These are phyloP conservation scores for Prochilodus magdalenae DNA, from an alignment of 2,113 vertebrate genomes.

Conservation along the genomic window DNA sequence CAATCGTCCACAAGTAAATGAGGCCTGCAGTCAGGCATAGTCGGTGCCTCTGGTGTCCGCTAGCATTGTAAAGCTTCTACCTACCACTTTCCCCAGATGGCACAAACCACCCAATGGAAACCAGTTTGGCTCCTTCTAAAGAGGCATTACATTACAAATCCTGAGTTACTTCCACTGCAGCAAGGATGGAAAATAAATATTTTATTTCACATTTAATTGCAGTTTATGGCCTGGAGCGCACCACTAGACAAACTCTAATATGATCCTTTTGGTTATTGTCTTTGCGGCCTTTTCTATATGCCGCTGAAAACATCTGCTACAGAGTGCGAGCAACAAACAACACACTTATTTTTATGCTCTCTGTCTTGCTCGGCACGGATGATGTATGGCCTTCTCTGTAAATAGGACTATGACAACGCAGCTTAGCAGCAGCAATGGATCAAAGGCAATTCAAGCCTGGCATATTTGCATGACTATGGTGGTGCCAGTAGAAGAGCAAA, in stretches of 20 bases:
- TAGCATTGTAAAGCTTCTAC: conserved; percentile 49
- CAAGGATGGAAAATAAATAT: conserved; percentile 69
- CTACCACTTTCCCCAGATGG: conserved; percentile 60
- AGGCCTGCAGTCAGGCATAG: conserved; percentile 58
- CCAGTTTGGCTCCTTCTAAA: conserved; percentile 61
- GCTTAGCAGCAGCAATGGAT: conserved; percentile 38
- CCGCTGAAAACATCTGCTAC: conserved; percentile 57
- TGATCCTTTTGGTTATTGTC: conserved; percentile 69
- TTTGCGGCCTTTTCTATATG: conserved; percentile 54
- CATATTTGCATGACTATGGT: conserved; percentile 32
- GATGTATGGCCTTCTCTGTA: conserved; percentile 28
- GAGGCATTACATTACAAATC: conserved; percentile 68
- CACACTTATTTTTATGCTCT: conserved; percentile 16
- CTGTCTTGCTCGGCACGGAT: conserved; percentile 37
- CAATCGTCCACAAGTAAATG: conserved; percentile 60
- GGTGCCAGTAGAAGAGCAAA: not conserved
- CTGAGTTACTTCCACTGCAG: conserved; percentile 66
- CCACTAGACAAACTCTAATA: conserved; percentile 71
- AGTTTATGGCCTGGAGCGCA: conserved; percentile 69
- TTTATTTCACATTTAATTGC: conserved; percentile 77
- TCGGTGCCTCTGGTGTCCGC: conserved; percentile 56
- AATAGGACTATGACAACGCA: conserved; percentile 52
- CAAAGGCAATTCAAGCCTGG: conserved; percentile 21
- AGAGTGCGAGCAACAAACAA: conserved; percentile 6
- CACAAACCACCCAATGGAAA: conserved; percentile 60